Conservation (phyloP, 2,113 vertebrate genomes). For the Bos javanicus region DNA sequence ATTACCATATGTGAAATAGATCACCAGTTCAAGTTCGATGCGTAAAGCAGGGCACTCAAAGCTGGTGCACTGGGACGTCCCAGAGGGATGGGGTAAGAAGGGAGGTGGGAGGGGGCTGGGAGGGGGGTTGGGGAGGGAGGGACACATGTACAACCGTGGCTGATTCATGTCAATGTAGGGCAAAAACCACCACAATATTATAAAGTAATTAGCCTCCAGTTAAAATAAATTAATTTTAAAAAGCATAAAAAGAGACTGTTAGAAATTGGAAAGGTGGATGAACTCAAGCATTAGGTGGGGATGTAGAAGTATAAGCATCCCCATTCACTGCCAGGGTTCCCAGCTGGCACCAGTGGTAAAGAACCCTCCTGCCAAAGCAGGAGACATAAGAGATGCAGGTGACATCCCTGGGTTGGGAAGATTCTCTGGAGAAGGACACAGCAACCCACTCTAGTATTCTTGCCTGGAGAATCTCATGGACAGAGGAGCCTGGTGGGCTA, state of each 20-base stretch:
- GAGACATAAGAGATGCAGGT: not conserved
- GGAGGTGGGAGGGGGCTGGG: too few relatives aligned
- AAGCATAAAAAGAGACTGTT: not conserved
- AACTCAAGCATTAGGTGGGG: not conserved
- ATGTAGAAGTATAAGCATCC: fast-evolving
- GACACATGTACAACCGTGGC: not conserved
- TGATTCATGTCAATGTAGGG: not conserved
- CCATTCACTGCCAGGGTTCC: not conserved
- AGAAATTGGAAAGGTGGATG: not conserved
- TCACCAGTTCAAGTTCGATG: not conserved
- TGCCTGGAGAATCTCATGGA: not conserved
- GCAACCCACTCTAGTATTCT: not conserved
- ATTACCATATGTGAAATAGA: not conserved
- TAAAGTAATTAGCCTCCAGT: not conserved
- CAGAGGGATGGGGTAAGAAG: not conserved
- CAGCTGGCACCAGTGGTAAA: not conserved
- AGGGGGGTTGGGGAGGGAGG: not conserved
- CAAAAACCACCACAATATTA: not conserved
- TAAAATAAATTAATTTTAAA: not conserved
- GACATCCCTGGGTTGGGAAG: not conserved
- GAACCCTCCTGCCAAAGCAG: not conserved
- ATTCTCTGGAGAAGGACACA: not conserved
- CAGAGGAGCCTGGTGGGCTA: not conserved
- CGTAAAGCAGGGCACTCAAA: not conserved
- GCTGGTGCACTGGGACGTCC: fast-evolving